Conservation (phyloP, 2,888 invertebrate genomes). For the Carterocephalus palaemon region DNA sequence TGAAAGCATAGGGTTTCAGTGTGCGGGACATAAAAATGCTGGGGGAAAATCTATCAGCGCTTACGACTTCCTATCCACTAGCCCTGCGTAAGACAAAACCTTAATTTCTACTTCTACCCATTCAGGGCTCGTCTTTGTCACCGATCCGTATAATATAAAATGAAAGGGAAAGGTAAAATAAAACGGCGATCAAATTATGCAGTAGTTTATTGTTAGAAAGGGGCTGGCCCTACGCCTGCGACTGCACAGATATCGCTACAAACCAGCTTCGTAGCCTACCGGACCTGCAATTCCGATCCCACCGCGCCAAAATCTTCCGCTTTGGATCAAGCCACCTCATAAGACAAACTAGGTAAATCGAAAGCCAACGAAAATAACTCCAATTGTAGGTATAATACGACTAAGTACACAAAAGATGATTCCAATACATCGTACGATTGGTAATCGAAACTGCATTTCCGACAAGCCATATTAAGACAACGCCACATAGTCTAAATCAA, state of each 20-base stretch:
- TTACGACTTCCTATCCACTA: no score
- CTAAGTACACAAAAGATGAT: no score
- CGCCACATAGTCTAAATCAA: slow-evolving; percentile 27
- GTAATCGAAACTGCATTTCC: slow-evolving; percentile 13
- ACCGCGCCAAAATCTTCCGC: neutral
- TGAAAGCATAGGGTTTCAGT: no score
- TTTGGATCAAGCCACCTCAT: no score
- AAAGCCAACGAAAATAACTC: neutral
- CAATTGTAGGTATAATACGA: neutral
- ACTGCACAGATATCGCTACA: slow-evolving; percentile 39
- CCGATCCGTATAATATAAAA: neutral
- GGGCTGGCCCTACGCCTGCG: slow-evolving; percentile 50
- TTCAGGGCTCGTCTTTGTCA: no score
- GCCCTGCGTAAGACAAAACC: no score
- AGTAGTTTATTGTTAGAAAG: slow-evolving; percentile 74
- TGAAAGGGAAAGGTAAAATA: slow-evolving; percentile 6
- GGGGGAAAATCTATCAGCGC: no score
- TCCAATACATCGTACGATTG: neutral
- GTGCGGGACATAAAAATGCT: no score
- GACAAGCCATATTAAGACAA: slow-evolving; percentile 31
- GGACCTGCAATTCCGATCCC: slow-evolving; percentile 4
- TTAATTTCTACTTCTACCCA: no score
- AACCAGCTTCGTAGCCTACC: slow-evolving; percentile 28
- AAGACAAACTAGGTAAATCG: no score
- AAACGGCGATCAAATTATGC: slow-evolving; percentile 56